Evolutionary conservation across 2,888 invertebrate genomes (phyloP).

Genomic region (Drosophila melanosoma): DNA sequence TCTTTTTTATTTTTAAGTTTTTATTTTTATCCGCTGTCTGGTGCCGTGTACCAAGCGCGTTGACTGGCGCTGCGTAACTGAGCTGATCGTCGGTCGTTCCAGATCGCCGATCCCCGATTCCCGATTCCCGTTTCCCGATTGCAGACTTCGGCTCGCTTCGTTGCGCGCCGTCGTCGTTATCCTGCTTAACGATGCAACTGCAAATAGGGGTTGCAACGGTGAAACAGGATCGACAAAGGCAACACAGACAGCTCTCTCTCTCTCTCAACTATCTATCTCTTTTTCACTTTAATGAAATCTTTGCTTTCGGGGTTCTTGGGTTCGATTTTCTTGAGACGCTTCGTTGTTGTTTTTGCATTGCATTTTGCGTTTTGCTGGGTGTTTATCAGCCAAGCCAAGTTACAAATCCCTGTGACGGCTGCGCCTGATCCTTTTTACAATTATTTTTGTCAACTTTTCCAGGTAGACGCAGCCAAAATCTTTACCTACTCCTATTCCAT

Average conservation of each 20-base stretch:
- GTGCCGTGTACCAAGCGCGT: slow-evolving; percentile 67
- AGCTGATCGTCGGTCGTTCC: slow-evolving; percentile 73
- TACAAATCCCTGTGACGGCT: slow-evolving; percentile 57
- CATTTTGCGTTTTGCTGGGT: slow-evolving; percentile 42
- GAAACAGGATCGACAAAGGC: slow-evolving; percentile 55
- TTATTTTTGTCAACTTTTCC: slow-evolving; percentile 74
- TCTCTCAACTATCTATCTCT: not conserved
- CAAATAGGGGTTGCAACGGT: slow-evolving; percentile 66
- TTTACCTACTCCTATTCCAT: slow-evolving; percentile 62
- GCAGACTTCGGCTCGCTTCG: slow-evolving; percentile 17
- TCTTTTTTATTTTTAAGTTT: slow-evolving; percentile 27
- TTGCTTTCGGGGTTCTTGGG: slow-evolving; percentile 5
- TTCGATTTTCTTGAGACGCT: slow-evolving; percentile 55
- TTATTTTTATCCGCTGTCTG: slow-evolving; percentile 36
- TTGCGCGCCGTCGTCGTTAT: slow-evolving; percentile 49
- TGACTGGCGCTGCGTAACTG: slow-evolving; percentile 79
- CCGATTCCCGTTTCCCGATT: slow-evolving; percentile 23
- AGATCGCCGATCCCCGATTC: slow-evolving; percentile 74
- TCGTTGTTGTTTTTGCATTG: slow-evolving; percentile 67
- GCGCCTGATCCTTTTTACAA: slow-evolving; percentile 72
- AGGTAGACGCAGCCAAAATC: slow-evolving; percentile 63
- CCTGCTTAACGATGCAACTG: slow-evolving; percentile 64
- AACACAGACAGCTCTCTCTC: not conserved
- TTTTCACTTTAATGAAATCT: not conserved
- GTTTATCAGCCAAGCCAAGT: slow-evolving; percentile 53